A percentile compares a stretch with the other conserved stretches of the same genome.
These are phyloP conservation scores for Plusia festucae DNA, from an alignment of 2,888 invertebrate species.

Conservation along the genomic window DNA sequence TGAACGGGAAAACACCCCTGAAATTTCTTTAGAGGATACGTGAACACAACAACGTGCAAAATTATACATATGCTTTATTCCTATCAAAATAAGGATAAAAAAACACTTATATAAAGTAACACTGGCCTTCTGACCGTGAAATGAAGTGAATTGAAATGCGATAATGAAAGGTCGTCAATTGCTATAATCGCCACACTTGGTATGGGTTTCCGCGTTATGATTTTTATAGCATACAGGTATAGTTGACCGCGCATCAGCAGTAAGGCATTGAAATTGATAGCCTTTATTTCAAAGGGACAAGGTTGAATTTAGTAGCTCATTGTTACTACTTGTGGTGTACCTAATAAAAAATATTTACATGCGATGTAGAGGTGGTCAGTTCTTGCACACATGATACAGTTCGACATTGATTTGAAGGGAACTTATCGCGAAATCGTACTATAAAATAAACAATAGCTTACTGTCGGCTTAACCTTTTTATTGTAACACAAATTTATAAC, in stretches of 20 bases:
- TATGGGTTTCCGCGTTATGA: slow-evolving; percentile 9
- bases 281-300: not conserved
- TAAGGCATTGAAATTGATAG: not conserved
- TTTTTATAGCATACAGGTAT: slow-evolving; percentile 1
- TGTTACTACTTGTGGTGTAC: not conserved
- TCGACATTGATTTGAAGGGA: not conserved
- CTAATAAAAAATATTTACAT: not conserved
- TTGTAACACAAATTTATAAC: not conserved
- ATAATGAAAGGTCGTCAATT: slow-evolving; percentile 9
- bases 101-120: slow-evolving; percentile 8
- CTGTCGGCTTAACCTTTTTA: too few relatives aligned
- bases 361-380: not conserved
- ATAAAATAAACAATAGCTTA: not conserved
- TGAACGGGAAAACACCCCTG: not conserved
- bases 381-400: too few relatives aligned
- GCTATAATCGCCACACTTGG: slow-evolving; percentile 7
- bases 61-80: not conserved
- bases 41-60: not conserved
- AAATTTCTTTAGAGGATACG: not conserved
- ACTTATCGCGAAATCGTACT: not conserved
- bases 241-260: not conserved
- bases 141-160: slow-evolving; percentile 8
- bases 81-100: slow-evolving; percentile 4
- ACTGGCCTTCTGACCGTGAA: slow-evolving; percentile 6
- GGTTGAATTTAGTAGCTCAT: not conserved